Evolutionary conservation across 2,888 invertebrate genomes (phyloP).

Genomic region (Fissipunctia ypsillon): DNA sequence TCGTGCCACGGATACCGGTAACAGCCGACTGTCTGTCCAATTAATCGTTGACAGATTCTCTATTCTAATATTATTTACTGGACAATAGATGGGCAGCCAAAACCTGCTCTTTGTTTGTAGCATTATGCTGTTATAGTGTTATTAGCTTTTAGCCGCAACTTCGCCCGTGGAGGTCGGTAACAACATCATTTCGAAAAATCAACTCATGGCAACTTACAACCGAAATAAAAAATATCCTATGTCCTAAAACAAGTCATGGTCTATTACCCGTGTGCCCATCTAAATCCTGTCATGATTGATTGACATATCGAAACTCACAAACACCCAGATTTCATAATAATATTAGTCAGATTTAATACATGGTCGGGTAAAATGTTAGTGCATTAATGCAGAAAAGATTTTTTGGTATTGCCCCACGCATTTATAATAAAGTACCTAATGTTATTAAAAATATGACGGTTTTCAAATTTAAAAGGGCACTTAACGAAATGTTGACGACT

Average conservation of each 20-base stretch:
- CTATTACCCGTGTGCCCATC: neutral
- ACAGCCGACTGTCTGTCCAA: neutral
- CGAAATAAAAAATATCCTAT: no score
- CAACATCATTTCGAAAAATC: neutral
- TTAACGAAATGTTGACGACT: no score
- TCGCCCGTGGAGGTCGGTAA: no score
- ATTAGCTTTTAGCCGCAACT: neutral
- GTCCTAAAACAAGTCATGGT: neutral
- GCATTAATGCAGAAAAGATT: no score
- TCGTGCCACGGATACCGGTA: slow-evolving; percentile 9
- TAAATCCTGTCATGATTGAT: neutral
- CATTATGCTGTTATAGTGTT: neutral
- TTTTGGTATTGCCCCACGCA: no score
- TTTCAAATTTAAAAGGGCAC: no score
- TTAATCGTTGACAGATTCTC: neutral
- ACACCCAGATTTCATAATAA: neutral
- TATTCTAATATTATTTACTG: slow-evolving; percentile 7
- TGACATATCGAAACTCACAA: neutral
- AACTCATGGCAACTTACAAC: no score
- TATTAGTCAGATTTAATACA: neutral
- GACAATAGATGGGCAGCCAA: neutral
- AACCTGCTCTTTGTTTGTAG: neutral
- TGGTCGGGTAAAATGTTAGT: no score
- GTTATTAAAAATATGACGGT: no score
- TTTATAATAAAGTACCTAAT: no score